A percentile compares a stretch with the other conserved stretches of the same genome.
Evolutionary conservation across 2,888 invertebrate species (phyloP).

Genomic region (Ctenicera cuprea): DNA sequence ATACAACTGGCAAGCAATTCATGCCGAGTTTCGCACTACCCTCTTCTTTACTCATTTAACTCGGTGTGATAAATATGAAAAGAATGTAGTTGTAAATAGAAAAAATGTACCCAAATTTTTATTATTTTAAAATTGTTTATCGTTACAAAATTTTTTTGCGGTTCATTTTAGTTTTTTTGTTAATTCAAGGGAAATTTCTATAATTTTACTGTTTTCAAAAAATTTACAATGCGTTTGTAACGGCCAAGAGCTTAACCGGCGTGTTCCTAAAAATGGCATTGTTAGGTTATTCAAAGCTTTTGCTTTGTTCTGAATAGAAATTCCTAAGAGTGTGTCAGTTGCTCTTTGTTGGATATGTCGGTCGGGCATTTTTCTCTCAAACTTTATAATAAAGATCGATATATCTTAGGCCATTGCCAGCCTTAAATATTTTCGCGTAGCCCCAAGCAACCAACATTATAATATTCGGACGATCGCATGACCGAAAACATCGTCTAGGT

Average conservation of each 20-base stretch:
- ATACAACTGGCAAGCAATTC: not conserved
- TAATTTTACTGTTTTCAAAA: not conserved
- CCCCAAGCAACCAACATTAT: conserved; percentile 51
- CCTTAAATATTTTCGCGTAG: conserved; percentile 51
- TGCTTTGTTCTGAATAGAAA: conserved; percentile 11
- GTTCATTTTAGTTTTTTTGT: too few species aligned
- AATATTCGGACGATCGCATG: conserved; percentile 57
- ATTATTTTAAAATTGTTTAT: too few species aligned
- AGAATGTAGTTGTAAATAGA: too few species aligned
- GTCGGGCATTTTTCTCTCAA: conserved; percentile 18
- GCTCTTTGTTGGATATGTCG: conserved; percentile 11
- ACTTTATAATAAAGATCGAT: conserved; percentile 35
- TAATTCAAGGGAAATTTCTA: too few species aligned
- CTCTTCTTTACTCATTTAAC: too few species aligned
- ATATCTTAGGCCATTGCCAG: conserved; percentile 36
- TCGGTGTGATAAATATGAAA: too few species aligned
- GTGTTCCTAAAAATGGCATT: conserved; percentile 3
- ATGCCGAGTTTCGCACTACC: not conserved
- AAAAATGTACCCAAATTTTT: too few species aligned
- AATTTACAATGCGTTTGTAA: not conserved
- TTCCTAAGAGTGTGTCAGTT: conserved; percentile 21
- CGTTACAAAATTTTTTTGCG: too few species aligned
- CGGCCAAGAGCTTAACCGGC: not conserved
- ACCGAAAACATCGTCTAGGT: conserved; percentile 53
- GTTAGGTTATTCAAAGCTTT: not conserved